Evolutionary conservation across 2,888 invertebrate genomes (phyloP), one percentile per base, ranked within the genome.

Genomic region (Dynastes tityus): DNA sequence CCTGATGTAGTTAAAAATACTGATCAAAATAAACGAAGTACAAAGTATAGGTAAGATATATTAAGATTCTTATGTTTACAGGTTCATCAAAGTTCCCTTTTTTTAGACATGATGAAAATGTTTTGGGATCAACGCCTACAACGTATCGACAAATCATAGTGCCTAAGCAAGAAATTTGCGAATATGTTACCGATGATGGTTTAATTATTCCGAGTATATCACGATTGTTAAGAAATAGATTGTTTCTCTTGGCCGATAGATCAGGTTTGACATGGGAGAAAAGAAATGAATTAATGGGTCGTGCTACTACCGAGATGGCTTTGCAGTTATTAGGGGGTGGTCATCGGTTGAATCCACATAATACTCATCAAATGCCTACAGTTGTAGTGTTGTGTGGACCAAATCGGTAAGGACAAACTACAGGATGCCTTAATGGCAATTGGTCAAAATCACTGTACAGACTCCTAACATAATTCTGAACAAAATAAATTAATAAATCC

Each of bases 291-390:
- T 91, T 96, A 85, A 91, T 96, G 86, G 97, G 96, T 63, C 92
- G 97, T 81, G 96, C 96, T 63, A 94, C 95, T 40, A 93, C 94
- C 77, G 97, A 97, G 89, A 94, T 97, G 90, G 94, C 95, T 80
- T 91, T 96, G 11, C 94, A 95, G 83, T 90, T 97, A 74, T 89
- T 96, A 78, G 97, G 97, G 58, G 97, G 97, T 74, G 94, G 94
- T 53, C 94, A 96, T 84, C 91, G 97, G 76, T 90, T 97, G 78
- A 96, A 95, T 86, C 94, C 96, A 65, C 93, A 94, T 84, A 97
- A 97, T 89, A 93, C 94, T 80, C 97, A 97, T 89, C 97, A 97
- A 89, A 92, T 93, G 91, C 97, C 97, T 76, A 92, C 92, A 67
- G 95, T 96, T 70, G 94, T 94, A 77, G 93, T 95, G 80, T 90